Evolutionary conservation across 2,888 invertebrate species (phyloP), one percentile per base, ranked within the genome.

Genomic region (Antitype chi): DNA sequence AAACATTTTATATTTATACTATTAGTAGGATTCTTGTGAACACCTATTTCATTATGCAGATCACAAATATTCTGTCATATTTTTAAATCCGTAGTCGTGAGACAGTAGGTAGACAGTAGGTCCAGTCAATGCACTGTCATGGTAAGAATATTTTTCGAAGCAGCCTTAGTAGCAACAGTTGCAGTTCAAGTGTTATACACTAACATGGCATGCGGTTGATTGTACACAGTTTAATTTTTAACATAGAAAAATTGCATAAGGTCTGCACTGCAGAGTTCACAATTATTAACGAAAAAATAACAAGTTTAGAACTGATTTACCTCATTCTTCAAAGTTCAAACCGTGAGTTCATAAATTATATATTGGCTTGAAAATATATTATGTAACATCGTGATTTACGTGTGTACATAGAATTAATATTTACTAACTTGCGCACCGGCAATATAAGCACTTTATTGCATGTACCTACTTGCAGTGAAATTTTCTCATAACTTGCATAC

Each of bases 231-330:
- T 52, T 20, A 8, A 20, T 47, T 47, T 43, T 49, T 38, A 1
- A 28, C 5, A 52, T 17, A 25, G 13, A 69, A 66, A 25, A 68
- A 43, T 28, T 7, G 4, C 23, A 32, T 52, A 79, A 76, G 79
- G 59, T 43, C 38, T 53, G 3, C 23, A 63, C 49, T 59, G 52
- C 20, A 43, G 17, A 60, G 23, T 78, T 55, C 28, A 38, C 28
- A 80, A 3, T 2, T n/a, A 32, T 15, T n/a, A 11, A 71, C 1
- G 7, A 82, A 68, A 62, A 76, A 81, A 81, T 57, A 43, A 79
- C 67, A 57, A 53, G 68, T 80, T 80, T 80, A 4, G 7, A 52
- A 32, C 23, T 28, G 5, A n/a, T 63, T 63, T 70, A 28, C 28
- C 49, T 70, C 28, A 38, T 38, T 20, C 23, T 53, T 38, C 15